Percentiles rank a stretch among this genome's conserved stretches.
Conservation (phyloP, 2,113 vertebrate genomes). For the Esox niger region DNA sequence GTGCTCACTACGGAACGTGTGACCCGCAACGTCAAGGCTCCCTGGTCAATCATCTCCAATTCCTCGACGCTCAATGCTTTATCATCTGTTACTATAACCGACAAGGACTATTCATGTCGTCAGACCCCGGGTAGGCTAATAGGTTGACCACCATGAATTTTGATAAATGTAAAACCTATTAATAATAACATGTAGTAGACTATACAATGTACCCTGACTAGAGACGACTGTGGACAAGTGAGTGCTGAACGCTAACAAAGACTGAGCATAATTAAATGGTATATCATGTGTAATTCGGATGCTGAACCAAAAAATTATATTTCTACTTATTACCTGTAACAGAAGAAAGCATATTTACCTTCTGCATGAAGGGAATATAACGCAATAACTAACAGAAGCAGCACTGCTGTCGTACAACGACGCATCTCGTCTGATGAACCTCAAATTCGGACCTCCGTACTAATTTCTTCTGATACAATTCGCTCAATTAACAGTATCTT, state of each 20-base stretch:
- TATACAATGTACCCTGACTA: no score
- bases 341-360: conserved; percentile 71
- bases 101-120: background rate
- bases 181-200: no score
- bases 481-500: conserved; percentile 38
- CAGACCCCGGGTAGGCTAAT: background rate
- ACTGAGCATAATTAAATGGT: no score
- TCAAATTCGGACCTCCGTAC: conserved; percentile 19
- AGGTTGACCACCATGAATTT: no score
- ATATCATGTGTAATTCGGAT: no score
- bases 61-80: conserved; percentile 49
- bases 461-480: background rate
- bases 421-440: conserved; percentile 77
- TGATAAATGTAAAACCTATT: no score
- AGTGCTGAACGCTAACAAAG: no score
- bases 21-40: conserved; percentile 61
- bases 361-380: conserved; percentile 82
- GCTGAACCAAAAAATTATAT: no score
- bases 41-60: conserved; percentile 61
- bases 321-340: no score
- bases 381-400: conserved; percentile 84
- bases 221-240: no score
- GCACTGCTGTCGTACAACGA: conserved; percentile 81
- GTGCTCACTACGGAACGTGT: conserved; percentile 20
- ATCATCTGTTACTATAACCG: background rate